Base-by-base conservation (phyloP, 2,113 vertebrate species). In the Otocyon megalotis region DNA sequence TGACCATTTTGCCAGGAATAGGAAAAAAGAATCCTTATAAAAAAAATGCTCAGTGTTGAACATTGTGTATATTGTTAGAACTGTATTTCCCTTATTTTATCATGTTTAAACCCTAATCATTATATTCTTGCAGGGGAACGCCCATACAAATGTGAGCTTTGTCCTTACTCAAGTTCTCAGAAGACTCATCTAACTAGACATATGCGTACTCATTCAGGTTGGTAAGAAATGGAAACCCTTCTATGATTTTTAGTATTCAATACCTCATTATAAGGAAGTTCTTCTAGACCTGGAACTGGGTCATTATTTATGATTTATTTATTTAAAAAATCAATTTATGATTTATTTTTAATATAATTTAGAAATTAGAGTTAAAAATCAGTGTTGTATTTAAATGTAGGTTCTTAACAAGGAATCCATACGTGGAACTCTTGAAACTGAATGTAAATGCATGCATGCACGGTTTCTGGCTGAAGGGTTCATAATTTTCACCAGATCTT, bases 181-280 rank as follows among this genome's bases (percentile, higher is more conserved):
- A 99, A 99, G 99, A 99, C 99, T 15, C 99, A 99, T 97, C 98
- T 99, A 97, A 99, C 99, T 35, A 98, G 99, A 94, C 99, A 99
- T 95, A 99, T 99, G 99, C 99, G 99, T 92, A 99, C 99, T 48
- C 99, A 99, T 98, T 99, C 99, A 97, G 99, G 99, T 99, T 97
- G 98, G 99, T 99, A 96, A 35, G 50, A 94, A 90, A 50, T 81
- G 0, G 0, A 17, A 60, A 76, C 35, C 56, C 80, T 76, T 28
- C 50, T 84, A 1, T 81, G 11, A 20, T 88, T 92, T 95, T 82
- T 60, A 89, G 35, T 86, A 82, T 77, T 90, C 6, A 28, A 50
- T 56, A 28, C 28, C 32, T 71, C 11, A 0, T 72, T 58, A 84
- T 35, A 90, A 79, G 28, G 35, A 92, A 76, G 2, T 95, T 90